Conservation (phyloP, 2,888 invertebrate genomes). For the Scaptomyza flava region DNA sequence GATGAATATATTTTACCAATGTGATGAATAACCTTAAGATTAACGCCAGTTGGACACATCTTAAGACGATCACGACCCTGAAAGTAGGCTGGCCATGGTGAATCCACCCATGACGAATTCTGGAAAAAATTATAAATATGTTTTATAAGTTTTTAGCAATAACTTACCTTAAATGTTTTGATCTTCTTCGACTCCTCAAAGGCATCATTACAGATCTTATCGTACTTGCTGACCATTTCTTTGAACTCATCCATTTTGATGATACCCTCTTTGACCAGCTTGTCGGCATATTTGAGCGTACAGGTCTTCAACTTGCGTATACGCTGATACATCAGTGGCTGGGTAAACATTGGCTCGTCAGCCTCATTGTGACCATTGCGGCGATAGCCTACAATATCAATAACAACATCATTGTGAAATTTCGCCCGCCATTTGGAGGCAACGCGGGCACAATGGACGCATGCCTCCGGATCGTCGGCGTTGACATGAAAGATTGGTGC, state of each 20-base stretch:
- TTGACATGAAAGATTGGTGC: constrained; percentile 98
- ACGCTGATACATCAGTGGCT: constrained; percentile 96
- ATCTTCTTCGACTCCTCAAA: constrained; percentile 87
- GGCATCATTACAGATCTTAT: constrained; percentile 86
- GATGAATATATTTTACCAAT: constrained; percentile 87
- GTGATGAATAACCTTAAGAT: constrained; percentile 86
- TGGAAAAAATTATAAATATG: neutral
- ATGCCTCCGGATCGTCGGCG: constrained; percentile 95
- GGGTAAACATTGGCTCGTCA: constrained; percentile 97
- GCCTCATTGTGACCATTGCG: constrained; percentile 96
- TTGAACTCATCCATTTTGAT: constrained; percentile 88
- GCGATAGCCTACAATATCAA: constrained; percentile 92
- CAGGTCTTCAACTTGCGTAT: constrained; percentile 87
- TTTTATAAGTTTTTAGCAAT: no score
- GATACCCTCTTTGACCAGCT: constrained; percentile 89
- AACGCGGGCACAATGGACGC: constrained; percentile 92
- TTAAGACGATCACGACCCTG: constrained; percentile 86
- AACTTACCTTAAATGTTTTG: constrained; percentile 86
- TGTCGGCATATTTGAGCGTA: constrained; percentile 89
- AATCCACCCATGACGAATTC: constrained; percentile 89
- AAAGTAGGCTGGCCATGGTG: constrained; percentile 88
- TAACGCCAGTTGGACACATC: constrained; percentile 87
- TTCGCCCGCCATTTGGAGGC: constrained; percentile 94
- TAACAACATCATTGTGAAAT: constrained; percentile 93
- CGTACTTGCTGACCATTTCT: constrained; percentile 80